A percentile compares a stretch with the other conserved stretches of the same genome.
Conservation (phyloP, 35 echinoderm and acorn worm species). For the Apostichopus californicus region DNA sequence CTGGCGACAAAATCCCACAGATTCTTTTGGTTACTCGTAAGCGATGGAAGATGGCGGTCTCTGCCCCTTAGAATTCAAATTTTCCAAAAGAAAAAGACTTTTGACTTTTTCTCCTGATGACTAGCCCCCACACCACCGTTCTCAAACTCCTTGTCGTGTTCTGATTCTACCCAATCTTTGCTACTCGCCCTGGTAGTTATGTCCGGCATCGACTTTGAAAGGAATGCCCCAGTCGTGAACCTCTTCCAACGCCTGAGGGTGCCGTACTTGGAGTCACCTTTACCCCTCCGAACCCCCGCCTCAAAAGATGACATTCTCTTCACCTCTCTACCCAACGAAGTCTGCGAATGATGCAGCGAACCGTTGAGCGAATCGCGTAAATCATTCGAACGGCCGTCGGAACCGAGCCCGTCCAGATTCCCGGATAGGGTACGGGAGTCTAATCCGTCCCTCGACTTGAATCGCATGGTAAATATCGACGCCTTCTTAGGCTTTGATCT, state of each 20-base stretch:
- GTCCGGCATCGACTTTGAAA: conserved; percentile 46
- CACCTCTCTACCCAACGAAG: background rate
- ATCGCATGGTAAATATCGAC: conserved; percentile 31
- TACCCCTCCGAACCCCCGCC: background rate
- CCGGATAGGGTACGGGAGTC: background rate
- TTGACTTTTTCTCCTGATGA: conserved; percentile 14
- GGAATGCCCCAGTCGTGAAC: conserved; percentile 23
- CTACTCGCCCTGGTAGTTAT: background rate
- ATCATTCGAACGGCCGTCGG: background rate
- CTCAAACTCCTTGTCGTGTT: background rate
- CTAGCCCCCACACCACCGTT: background rate
- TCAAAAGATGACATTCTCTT: conserved; percentile 6
- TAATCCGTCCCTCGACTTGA: conserved; percentile 7
- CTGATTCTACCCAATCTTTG: background rate
- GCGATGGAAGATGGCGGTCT: too few relatives aligned
- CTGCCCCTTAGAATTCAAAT: background rate
- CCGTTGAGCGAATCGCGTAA: background rate
- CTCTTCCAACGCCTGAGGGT: conserved; percentile 18
- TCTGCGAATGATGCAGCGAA: background rate
- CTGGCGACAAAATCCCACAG: too few relatives aligned
- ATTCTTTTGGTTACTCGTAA: too few relatives aligned
- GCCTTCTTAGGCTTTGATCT: conserved; percentile 29
- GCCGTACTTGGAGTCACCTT: conserved; percentile 15
- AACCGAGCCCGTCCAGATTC: background rate
- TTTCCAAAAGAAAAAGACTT: conserved; percentile 54